Evolutionary conservation across 2,888 invertebrate genomes (phyloP).

Genomic region (Pogonocherus hispidulus): DNA sequence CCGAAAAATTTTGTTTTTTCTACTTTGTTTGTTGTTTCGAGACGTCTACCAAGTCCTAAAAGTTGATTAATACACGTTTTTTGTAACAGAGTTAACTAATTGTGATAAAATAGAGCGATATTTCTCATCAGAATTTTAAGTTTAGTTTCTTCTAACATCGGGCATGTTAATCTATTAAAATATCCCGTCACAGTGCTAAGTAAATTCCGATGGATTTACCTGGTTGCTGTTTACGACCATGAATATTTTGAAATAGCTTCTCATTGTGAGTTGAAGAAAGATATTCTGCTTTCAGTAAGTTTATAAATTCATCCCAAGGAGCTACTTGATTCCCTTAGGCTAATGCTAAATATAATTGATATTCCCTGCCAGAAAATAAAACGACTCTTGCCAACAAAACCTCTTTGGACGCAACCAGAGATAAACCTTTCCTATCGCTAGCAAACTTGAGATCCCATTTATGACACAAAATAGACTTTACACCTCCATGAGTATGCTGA

Average conservation of each 20-base stretch:
- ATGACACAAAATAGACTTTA: neutral
- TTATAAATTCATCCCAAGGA: slow-evolving; percentile 21
- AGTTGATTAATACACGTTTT: slow-evolving; percentile 37
- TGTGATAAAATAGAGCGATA: slow-evolving; percentile 42
- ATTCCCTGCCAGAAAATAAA: slow-evolving; percentile 36
- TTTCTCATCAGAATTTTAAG: slow-evolving; percentile 40
- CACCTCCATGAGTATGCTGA: neutral
- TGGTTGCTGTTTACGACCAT: slow-evolving; percentile 47
- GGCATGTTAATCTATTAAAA: slow-evolving; percentile 42
- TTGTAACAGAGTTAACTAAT: slow-evolving; percentile 36
- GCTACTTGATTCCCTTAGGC: slow-evolving; percentile 8
- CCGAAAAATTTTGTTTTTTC: slow-evolving; percentile 12
- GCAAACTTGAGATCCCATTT: slow-evolving; percentile 39
- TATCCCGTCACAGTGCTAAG: slow-evolving; percentile 47
- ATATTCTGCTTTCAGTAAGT: slow-evolving; percentile 5
- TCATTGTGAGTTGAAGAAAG: slow-evolving; percentile 53
- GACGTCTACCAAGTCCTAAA: slow-evolving; percentile 31
- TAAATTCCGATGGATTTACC: slow-evolving; percentile 49
- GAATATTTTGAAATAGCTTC: slow-evolving; percentile 47
- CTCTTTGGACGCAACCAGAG: slow-evolving; percentile 33
- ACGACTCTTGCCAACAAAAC: slow-evolving; percentile 38
- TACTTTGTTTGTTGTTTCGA: slow-evolving; percentile 35
- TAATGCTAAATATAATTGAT: slow-evolving; percentile 23
- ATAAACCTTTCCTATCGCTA: slow-evolving; percentile 14
- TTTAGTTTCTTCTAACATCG: slow-evolving; percentile 30